Evolutionary conservation across 2,113 vertebrate genomes (phyloP).

Genomic region (Irena cyanogastra): DNA sequence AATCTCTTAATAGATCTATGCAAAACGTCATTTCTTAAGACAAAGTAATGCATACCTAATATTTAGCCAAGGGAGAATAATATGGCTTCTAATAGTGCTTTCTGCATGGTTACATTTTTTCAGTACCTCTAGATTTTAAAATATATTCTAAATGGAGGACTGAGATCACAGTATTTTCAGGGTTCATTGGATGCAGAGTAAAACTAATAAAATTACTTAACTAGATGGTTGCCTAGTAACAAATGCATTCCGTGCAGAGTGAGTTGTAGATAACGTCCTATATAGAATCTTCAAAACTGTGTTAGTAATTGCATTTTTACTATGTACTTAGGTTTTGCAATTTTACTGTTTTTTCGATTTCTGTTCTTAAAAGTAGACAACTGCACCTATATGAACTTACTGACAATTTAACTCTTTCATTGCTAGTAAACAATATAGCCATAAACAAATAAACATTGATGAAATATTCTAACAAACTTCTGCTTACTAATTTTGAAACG

Average conservation of each 20-base stretch:
- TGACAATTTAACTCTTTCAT: background rate
- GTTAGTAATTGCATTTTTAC: conserved; percentile 37
- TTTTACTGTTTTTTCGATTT: background rate
- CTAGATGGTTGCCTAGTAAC: conserved; percentile 66
- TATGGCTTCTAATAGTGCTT: background rate
- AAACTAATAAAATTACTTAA: conserved; percentile 63
- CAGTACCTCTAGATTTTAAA: conserved; percentile 7
- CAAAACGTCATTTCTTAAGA: background rate
- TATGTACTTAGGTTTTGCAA: background rate
- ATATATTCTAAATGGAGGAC: conserved; percentile 25
- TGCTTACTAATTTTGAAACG: background rate
- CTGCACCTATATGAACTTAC: background rate
- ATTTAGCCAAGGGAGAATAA: background rate
- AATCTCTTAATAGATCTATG: background rate
- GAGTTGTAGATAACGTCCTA: conserved; percentile 30
- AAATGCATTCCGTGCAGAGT: conserved; percentile 49
- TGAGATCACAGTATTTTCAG: conserved; percentile 56
- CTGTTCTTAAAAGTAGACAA: background rate
- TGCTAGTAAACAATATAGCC: background rate
- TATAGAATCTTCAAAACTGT: conserved; percentile 10
- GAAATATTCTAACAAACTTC: background rate
- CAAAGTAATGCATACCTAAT: background rate
- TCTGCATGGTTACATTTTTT: conserved; percentile 11
- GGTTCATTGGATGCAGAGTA: conserved; percentile 52
- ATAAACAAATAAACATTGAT: background rate